A percentile compares a stretch with the other conserved stretches of the same genome.
Conservation (phyloP, 2,888 invertebrate species). For the Antheraea yamamai region DNA sequence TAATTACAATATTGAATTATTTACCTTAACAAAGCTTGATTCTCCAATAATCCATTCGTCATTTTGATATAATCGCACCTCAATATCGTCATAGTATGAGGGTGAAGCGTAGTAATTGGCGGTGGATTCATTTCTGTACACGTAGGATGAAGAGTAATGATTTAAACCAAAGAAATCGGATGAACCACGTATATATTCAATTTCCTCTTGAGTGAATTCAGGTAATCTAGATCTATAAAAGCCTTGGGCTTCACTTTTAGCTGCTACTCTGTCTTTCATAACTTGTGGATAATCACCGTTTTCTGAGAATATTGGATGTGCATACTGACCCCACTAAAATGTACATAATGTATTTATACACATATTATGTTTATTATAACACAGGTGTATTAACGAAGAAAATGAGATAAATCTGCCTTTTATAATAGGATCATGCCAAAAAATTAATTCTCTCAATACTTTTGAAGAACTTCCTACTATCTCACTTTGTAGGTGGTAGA, state of each 20-base stretch:
- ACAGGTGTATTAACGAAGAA: too few relatives aligned
- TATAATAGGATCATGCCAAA: too few relatives aligned
- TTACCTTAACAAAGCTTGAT: conserved; percentile 15
- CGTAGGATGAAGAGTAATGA: conserved; percentile 81
- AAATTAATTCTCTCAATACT: too few relatives aligned
- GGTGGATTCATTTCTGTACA: conserved; percentile 52
- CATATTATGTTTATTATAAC: neutral
- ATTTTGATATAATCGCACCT: conserved; percentile 27
- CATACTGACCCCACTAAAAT: conserved; percentile 79
- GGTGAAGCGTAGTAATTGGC: conserved; percentile 34
- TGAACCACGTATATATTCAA: conserved; percentile 76
- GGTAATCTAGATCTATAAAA: conserved; percentile 81
- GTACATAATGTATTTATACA: conserved; percentile 4
- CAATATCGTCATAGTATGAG: conserved; percentile 45
- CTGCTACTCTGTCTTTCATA: conserved; percentile 79
- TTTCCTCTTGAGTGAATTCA: conserved; percentile 81
- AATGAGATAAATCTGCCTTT: too few relatives aligned
- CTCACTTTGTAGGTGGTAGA: too few relatives aligned
- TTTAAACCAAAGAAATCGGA: conserved; percentile 88
- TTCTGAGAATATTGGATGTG: conserved; percentile 82
- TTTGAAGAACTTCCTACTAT: too few relatives aligned
- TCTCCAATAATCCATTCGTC: conserved; percentile 29
- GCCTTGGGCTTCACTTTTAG: conserved; percentile 81
- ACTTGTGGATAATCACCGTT: conserved; percentile 83
- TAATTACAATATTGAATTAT: neutral